Base-by-base conservation (phyloP, 2,888 invertebrate species). In the Habroteleia sp. region DNA sequence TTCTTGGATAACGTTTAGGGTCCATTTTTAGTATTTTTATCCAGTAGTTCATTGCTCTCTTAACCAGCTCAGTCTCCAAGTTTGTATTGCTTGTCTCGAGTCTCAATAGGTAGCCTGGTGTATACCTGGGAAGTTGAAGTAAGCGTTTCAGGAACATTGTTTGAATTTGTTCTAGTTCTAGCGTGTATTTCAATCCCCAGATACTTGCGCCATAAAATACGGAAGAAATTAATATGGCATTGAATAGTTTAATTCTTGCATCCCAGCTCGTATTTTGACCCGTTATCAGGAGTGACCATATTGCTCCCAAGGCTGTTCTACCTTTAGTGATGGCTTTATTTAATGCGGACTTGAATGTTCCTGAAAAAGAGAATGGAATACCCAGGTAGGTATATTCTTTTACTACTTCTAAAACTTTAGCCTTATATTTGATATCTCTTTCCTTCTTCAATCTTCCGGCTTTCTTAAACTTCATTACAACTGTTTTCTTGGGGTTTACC, bases 341-440 rank as follows among this genome's bases (percentile, higher is more conserved):
- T 2, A 8, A 1, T 1, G 75, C 56, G 0, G 4, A 3, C 3
- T 16, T 23, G 10, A 54, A 72, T 3, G 39, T 5, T 3, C 68
- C 68, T n/a, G 62, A 41, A 3, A 54, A 29, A 2, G 68, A 5
- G 6, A 74, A 62, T 2, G 68, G 56, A n/a, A 74, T 33, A 8
- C 72, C 72, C 29, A 72, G 31, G 37, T 66, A 72, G 0, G 39
- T 33, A n/a, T 65, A 75, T 0, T 27, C 23, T 1, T 41, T 48
- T 3, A 66, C 68, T 2, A 33, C 29, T 10, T 66, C 8, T 5
- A 72, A 7, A 5, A 7, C 20, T 35, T 23, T 8, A 6, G 25
- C 17, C 3, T 13, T 17, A 8, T 62, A 62, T 48, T 39, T 48
- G 1, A 60, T 3, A 8, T 6, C 4, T 39, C n/a, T 48, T 7